Percentiles rank a stretch among this genome's conserved stretches.
These are phyloP conservation scores for Spinus pinus DNA, from an alignment of 2,797 vertebrate species.

Conservation along the genomic window DNA sequence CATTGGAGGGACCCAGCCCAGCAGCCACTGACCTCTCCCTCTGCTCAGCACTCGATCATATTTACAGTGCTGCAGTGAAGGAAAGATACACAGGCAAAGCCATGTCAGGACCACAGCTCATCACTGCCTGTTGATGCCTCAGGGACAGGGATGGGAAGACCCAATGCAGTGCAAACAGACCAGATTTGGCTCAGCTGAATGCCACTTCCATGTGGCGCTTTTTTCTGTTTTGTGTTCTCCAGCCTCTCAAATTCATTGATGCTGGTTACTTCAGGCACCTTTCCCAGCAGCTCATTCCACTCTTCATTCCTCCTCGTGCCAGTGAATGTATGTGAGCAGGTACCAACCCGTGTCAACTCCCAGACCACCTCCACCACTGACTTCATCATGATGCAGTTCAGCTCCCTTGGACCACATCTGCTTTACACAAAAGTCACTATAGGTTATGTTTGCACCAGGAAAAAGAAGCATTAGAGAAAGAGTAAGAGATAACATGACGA, in stretches of 20 bases:
- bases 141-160: background rate
- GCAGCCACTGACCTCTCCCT: background rate
- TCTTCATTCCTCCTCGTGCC: background rate
- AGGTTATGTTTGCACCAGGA: background rate
- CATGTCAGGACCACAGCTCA: background rate
- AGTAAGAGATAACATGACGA: background rate
- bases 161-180: background rate
- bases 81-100: background rate
- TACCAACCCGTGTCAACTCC: background rate
- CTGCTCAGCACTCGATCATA: background rate
- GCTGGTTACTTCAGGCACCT: background rate
- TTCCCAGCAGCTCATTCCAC: background rate
- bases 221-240: background rate
- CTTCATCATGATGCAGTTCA: background rate
- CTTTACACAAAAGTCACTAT: background rate
- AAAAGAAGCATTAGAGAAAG: background rate
- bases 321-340: fast-evolving
- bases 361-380: background rate
- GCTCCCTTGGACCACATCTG: background rate
- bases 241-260: background rate
- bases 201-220: background rate
- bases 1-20: background rate
- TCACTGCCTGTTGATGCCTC: background rate
- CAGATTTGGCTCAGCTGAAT: background rate
- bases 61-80: background rate